Evolutionary conservation across 37 sponge, comb jelly and placozoan genomes (phyloP).

Genomic region (Amphimedon queenslandica): DNA sequence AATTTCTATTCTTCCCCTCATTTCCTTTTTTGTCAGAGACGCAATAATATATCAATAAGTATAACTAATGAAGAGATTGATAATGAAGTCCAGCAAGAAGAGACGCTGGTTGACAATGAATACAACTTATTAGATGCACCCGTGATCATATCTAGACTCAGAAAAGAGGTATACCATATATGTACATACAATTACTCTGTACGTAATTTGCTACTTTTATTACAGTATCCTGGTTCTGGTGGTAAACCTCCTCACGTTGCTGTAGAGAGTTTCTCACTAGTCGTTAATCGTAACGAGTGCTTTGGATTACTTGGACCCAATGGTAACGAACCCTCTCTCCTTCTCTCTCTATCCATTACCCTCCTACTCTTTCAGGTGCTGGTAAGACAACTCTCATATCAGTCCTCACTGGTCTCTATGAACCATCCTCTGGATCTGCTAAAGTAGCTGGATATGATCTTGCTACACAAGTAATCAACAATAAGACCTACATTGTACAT

Average conservation of each 20-base stretch:
- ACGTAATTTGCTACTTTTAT: neutral
- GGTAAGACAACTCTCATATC: constrained; percentile 86
- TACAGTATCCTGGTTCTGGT: constrained; percentile 38
- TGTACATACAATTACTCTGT: neutral
- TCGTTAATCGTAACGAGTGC: constrained; percentile 66
- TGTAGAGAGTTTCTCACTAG: constrained; percentile 63
- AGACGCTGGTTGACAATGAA: constrained; percentile 2
- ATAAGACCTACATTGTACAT: neutral
- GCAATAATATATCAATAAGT: no score
- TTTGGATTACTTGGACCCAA: constrained; percentile 83
- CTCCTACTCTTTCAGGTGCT: constrained; percentile 38
- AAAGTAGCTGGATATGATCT: constrained; percentile 64
- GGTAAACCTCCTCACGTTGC: constrained; percentile 65
- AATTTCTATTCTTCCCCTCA: no score
- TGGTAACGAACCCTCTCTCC: constrained; percentile 18
- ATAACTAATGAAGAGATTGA: constrained; percentile 53
- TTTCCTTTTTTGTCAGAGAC: no score
- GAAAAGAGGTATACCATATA: constrained; percentile 48
- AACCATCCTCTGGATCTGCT: constrained; percentile 62
- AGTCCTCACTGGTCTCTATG: constrained; percentile 72
- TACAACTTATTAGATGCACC: constrained; percentile 49
- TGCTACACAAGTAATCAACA: constrained; percentile 35
- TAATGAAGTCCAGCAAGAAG: constrained; percentile 67
- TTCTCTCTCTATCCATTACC: neutral
- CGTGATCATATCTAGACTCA: constrained; percentile 59